Evolutionary conservation across 2,113 vertebrate species (phyloP).

Genomic region (Heterotilapia buettikoferi): DNA sequence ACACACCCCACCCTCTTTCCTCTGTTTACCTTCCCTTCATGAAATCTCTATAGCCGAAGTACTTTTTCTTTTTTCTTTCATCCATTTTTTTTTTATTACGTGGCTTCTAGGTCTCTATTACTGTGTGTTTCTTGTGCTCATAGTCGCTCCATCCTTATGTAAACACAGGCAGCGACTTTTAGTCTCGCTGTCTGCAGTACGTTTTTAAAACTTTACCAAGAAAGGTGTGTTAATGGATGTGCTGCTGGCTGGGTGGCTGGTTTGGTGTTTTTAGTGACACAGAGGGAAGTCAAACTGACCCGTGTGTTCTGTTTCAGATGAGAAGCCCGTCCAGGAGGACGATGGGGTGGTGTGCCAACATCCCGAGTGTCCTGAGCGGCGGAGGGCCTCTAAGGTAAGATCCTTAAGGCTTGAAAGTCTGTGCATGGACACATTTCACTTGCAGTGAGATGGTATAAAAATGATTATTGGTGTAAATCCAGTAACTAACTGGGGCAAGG

Average conservation of each 20-base stretch:
- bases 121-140: background rate
- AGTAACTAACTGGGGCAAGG: background rate
- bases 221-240: constrained; percentile 24
- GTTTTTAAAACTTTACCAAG: constrained; percentile 21
- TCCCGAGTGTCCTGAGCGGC: constrained; percentile 76
- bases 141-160: background rate
- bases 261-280: background rate
- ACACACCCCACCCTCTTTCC: constrained; percentile 11
- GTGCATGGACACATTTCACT: background rate
- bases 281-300: constrained; percentile 4
- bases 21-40: constrained; percentile 42
- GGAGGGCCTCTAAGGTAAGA: constrained; percentile 82
- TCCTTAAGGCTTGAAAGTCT: background rate
- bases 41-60: background rate
- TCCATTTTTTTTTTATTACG: background rate
- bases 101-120: background rate
- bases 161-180: constrained; percentile 11
- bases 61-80: background rate
- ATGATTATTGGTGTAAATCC: fast-evolving
- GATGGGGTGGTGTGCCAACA: constrained; percentile 81
- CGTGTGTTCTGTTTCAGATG: constrained; percentile 70
- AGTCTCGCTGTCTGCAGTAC: background rate
- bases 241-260: background rate
- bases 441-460: background rate
- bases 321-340: constrained; percentile 76